phyloP scores from a whole-genome alignment of 30 jellyfish, hydroid and myxozoan genomes.

The Pseudorhiza aurosa region DNA sequence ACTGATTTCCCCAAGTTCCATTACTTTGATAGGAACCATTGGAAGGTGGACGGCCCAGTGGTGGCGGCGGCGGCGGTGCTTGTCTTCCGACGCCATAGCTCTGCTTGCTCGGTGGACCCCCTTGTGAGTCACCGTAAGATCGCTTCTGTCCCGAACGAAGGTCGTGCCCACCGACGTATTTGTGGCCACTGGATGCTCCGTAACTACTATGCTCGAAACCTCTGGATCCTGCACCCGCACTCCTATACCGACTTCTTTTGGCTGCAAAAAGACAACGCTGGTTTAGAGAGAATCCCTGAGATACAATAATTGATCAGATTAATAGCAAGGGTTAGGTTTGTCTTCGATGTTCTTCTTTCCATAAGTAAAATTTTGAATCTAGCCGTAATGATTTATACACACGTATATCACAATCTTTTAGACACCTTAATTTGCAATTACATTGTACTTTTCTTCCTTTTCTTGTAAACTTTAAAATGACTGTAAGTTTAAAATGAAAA shows the following conservation, averaged over 20 bases:
- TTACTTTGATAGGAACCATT: constrained; percentile 41
- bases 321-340: no score
- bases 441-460: no score
- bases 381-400: no score
- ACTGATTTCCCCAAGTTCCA: constrained; percentile 26
- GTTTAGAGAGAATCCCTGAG: no score
- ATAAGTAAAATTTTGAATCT: no score
- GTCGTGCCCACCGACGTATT: constrained; percentile 67
- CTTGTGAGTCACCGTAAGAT: constrained; percentile 37
- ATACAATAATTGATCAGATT: no score
- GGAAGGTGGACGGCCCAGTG: constrained; percentile 38
- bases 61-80: constrained; percentile 69
- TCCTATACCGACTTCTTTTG: constrained; percentile 66
- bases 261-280: constrained; percentile 8
- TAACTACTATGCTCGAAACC: constrained; percentile 35
- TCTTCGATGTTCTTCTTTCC: no score
- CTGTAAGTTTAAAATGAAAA: no score
- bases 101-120: constrained; percentile 70
- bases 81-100: constrained; percentile 26
- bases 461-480: no score
- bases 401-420: no score
- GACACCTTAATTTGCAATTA: no score
- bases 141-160: constrained; percentile 63
- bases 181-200: constrained; percentile 30
- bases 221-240: constrained; percentile 57